Evolutionary conservation across 1,140 invertebrate species (phyloP).

Genomic region (Metaphire vulgaris): DNA sequence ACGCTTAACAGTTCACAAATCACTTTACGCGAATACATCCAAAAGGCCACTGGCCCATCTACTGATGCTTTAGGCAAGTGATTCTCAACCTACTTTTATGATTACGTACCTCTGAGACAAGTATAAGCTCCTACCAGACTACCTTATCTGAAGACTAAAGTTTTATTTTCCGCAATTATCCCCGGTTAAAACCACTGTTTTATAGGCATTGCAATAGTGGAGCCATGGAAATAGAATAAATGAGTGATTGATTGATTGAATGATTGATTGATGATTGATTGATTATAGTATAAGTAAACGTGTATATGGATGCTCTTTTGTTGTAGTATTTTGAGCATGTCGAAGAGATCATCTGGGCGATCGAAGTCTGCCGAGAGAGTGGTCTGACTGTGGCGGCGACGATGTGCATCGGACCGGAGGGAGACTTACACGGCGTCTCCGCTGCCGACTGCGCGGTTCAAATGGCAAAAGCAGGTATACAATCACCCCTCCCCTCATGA

Average conservation of each 20-base stretch:
- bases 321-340: conserved; percentile 53
- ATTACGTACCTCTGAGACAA: neutral
- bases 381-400: conserved; percentile 45
- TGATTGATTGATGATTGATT: neutral
- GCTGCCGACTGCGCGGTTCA: conserved; percentile 49
- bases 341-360: conserved; percentile 54
- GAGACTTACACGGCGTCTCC: conserved; percentile 48
- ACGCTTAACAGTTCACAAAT: neutral
- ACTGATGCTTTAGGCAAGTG: neutral
- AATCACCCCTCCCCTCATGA: neutral
- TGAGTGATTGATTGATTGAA: neutral
- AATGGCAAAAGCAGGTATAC: conserved; percentile 49
- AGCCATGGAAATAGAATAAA: no score
- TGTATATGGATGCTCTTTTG: conserved; percentile 6
- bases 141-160: neutral
- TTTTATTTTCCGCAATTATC: neutral
- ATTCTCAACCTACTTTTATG: neutral
- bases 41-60: neutral
- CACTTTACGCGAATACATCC: neutral
- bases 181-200: neutral
- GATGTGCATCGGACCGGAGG: conserved; percentile 53
- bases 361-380: conserved; percentile 44
- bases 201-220: neutral
- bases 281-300: neutral
- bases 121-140: neutral